Conservation (phyloP, 2,113 vertebrate genomes). For the human (Homo sapiens) region GRCh38 chr2:66607001-66607500, state of each 20-base stretch:
- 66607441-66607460: too few relatives aligned
- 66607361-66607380: too few relatives aligned
- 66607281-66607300: too few relatives aligned
- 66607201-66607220: slow-evolving; percentile 53
- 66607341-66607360: too few relatives aligned
- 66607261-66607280: not conserved
- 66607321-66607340: too few relatives aligned
- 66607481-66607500: too few relatives aligned
- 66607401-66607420: too few relatives aligned
- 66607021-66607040: slow-evolving; percentile 59
- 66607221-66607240: slow-evolving; percentile 38
- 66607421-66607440: too few relatives aligned
- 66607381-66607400: too few relatives aligned
- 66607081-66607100: slow-evolving; percentile 61
- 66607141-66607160: slow-evolving; percentile 32
- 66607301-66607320: too few relatives aligned
- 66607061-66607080: slow-evolving; percentile 69
- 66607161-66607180: slow-evolving; percentile 30
- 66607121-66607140: slow-evolving; percentile 56
- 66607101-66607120: slow-evolving; percentile 64
- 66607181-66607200: slow-evolving; percentile 41
- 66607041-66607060: slow-evolving; percentile 69
- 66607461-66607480: too few relatives aligned
- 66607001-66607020: slow-evolving; percentile 69
- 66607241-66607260: slow-evolving; percentile 26